phyloP scores from a whole-genome alignment of 2,888 invertebrate species.

The Aspidapion aeneum region DNA sequence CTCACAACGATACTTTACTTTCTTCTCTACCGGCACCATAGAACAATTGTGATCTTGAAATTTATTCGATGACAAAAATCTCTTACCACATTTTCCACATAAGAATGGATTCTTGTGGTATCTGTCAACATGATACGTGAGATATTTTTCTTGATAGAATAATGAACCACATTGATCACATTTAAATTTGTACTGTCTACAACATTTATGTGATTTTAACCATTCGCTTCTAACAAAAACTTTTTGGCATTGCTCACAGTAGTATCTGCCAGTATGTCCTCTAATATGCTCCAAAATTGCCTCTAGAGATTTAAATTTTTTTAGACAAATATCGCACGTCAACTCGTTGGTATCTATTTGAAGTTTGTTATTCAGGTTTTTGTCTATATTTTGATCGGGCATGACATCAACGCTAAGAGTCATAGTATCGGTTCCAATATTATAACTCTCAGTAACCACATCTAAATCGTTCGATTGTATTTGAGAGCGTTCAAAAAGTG shows the following conservation, averaged over 20 bases:
- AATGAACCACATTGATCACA: conserved; percentile 38
- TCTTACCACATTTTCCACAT: conserved; percentile 35
- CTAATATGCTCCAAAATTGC: conserved; percentile 46
- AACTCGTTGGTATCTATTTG: too few species aligned
- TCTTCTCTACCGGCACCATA: conserved; percentile 25
- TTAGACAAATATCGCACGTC: conserved; percentile 44
- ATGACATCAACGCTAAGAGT: conserved; percentile 38
- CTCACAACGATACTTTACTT: conserved; percentile 33
- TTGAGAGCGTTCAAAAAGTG: conserved; percentile 34
- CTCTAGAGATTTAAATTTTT: conserved; percentile 35
- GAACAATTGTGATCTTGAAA: conserved; percentile 36
- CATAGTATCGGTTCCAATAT: conserved; percentile 36
- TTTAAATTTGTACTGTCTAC: conserved; percentile 29
- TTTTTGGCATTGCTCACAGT: conserved; percentile 47
- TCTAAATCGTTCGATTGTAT: conserved; percentile 31
- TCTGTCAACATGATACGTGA: conserved; percentile 46
- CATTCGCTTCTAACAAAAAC: conserved; percentile 50
- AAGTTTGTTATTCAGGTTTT: too few species aligned
- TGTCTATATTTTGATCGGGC: too few species aligned
- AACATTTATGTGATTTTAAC: conserved; percentile 42
- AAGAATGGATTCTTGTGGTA: conserved; percentile 37
- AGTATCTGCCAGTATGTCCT: conserved; percentile 51
- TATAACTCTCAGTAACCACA: conserved; percentile 33
- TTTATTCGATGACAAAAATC: conserved; percentile 33
- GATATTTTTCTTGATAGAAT: conserved; percentile 48